Evolutionary conservation across 1,140 invertebrate species (phyloP).

Genomic region (Augochlora pura): DNA sequence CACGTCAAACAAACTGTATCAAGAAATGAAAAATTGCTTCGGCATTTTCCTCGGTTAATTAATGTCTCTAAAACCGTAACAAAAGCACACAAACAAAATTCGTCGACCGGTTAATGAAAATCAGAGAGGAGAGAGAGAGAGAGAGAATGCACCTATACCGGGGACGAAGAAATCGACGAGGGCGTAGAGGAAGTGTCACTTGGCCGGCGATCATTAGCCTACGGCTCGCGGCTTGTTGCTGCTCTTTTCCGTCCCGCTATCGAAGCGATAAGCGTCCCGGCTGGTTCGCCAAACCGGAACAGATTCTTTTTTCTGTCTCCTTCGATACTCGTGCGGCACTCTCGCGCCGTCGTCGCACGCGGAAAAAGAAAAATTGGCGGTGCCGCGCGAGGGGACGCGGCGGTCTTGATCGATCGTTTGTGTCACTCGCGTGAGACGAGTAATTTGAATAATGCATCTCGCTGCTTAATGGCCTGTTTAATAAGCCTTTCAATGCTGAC

Average conservation of each 20-base stretch:
- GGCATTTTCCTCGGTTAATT: too few relatives aligned
- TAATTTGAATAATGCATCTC: constrained; percentile 34
- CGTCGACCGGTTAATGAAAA: too few relatives aligned
- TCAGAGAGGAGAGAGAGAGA: too few relatives aligned
- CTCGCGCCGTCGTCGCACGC: too few relatives aligned
- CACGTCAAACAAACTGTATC: too few relatives aligned
- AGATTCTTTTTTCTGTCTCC: not conserved
- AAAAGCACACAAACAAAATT: too few relatives aligned
- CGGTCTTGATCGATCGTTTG: constrained; percentile 22
- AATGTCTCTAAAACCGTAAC: too few relatives aligned
- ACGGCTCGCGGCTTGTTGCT: not conserved
- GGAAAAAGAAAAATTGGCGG: not conserved
- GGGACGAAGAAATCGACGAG: not conserved
- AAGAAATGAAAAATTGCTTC: too few relatives aligned
- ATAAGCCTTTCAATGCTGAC: constrained; percentile 30
- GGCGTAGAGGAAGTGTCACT: not conserved
- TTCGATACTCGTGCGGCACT: too few relatives aligned
- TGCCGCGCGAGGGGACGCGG: not conserved
- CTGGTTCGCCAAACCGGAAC: constrained; percentile 29
- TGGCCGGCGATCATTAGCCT: not conserved
- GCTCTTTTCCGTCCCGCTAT: constrained; percentile 2
- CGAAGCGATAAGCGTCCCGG: constrained; percentile 7
- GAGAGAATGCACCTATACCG: too few relatives aligned
- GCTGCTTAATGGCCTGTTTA: constrained; percentile 30
- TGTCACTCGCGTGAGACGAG: constrained; percentile 25